Evolutionary conservation across 2,797 vertebrate species (phyloP), one percentile per base, ranked within the genome.

Genomic region (Danio jaintianensis): DNA sequence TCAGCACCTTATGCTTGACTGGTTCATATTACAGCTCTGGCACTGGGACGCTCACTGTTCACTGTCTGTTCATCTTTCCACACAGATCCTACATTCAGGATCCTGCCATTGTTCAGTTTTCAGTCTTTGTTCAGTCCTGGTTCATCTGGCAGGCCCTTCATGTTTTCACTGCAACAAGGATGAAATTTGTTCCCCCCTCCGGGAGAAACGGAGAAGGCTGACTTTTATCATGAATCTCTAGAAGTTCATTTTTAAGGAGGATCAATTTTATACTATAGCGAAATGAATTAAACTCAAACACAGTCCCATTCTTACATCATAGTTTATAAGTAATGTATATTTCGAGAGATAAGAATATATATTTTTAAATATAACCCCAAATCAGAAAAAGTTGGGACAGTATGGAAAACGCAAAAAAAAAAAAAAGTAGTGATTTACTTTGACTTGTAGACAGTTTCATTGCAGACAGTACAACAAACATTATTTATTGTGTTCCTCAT

Each of bases 1-100:
- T 69, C 45, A 22, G 18, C 15, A 56, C 40, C 10, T 48, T 64
- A 53, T 6, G 75, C 20, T 70, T 36, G 45, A 72, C 47, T 72
- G 47, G 45, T 79, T 79, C 45, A 15, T 58, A 29, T 70, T 71
- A 43, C 67, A 53, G 13, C n/a, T 9, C 47, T 79, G 55, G 66
- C 76, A 70, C 53, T 48, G 58, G 22, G 64, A 53, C 38, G 40
- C 45, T 62, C 45, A 0, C 45, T 61, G 55, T 70, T 62, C 45
- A 52, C 58, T 52, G 73, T 61, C 10, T 42, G 48, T 63, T 71
- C 68, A 71, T 71, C 68, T 79, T 55, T 79, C 36, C 6, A 2
- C 16, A 40, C 43, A 40, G 42, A 78, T 69, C 11, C 67, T 12
- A 6, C n/a, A 4, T 40, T 53, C 45, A 16, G 66, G 12, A 48